Percentiles rank a stretch among this genome's conserved stretches.
phyloP scores from a whole-genome alignment of 2,113 vertebrate species.

The Brachypteracias leptosomus region DNA sequence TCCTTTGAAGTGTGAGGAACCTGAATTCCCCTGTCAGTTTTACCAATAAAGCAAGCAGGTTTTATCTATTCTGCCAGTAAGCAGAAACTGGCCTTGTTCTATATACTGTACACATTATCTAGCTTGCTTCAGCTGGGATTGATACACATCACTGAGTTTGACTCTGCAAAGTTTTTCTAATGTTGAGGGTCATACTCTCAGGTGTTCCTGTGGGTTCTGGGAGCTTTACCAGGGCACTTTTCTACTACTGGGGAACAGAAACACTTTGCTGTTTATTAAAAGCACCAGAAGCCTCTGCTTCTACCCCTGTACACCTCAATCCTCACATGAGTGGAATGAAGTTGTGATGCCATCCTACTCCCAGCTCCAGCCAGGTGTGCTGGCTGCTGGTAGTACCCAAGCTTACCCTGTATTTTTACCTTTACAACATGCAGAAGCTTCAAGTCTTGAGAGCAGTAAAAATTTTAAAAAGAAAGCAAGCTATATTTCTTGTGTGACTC shows the following conservation, averaged over 20 bases:
- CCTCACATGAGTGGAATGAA: fast-evolving
- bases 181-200: not conserved
- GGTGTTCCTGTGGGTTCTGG: not conserved
- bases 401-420: not conserved
- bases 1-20: not conserved
- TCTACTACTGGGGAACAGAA: not conserved
- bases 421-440: not conserved
- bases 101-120: not conserved
- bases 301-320: not conserved
- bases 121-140: not conserved
- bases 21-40: not conserved
- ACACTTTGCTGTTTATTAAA: not conserved
- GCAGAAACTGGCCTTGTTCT: not conserved
- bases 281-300: not conserved
- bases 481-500: not conserved
- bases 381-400: not conserved
- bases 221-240: not conserved
- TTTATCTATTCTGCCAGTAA: not conserved
- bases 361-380: not conserved
- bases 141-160: slow-evolving; percentile 19
- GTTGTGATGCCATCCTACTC: not conserved
- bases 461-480: too few relatives aligned
- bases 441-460: not conserved
- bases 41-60: not conserved
- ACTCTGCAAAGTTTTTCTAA: not conserved